Evolutionary conservation across 1,140 invertebrate species (phyloP).

Genomic region (Ips nitidus): DNA sequence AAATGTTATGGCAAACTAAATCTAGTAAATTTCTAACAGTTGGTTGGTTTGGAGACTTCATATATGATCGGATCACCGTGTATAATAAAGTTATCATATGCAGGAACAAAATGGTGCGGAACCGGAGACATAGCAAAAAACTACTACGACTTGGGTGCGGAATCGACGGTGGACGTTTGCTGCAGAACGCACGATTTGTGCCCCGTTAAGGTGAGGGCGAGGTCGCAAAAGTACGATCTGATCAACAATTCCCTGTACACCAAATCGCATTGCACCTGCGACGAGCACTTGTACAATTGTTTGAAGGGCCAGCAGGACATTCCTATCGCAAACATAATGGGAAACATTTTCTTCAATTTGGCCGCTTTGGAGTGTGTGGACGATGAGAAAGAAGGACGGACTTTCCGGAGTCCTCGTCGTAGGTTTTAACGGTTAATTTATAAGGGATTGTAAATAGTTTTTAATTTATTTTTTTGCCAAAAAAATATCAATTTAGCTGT

Average conservation of each 20-base stretch:
- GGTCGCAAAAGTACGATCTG: conserved; percentile 74
- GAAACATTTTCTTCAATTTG: conserved; percentile 86
- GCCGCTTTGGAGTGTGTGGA: conserved; percentile 77
- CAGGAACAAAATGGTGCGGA: conserved; percentile 89
- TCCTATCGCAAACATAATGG: conserved; percentile 73
- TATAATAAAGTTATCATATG: not conserved
- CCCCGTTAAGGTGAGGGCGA: conserved; percentile 73
- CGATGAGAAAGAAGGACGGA: conserved; percentile 54
- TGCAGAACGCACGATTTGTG: conserved; percentile 83
- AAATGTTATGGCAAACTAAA: too few species aligned
- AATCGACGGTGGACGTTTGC: conserved; percentile 74
- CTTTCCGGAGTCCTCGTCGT: conserved; percentile 42
- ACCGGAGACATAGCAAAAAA: conserved; percentile 79
- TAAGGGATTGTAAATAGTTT: not conserved
- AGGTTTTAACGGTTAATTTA: conserved; percentile 39
- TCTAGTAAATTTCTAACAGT: too few species aligned
- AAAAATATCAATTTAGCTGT: not conserved
- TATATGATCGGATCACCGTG: too few species aligned
- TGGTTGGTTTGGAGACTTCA: too few species aligned
- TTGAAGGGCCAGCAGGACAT: conserved; percentile 70
- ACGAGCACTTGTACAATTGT: conserved; percentile 78
- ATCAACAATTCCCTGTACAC: conserved; percentile 83
- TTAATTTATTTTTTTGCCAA: not conserved
- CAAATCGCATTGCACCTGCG: conserved; percentile 85
- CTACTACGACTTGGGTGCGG: conserved; percentile 78